Percentiles rank a stretch among this genome's conserved stretches.
Conservation (phyloP, 2,797 vertebrate genomes). For the Trachops cirrhosus region DNA sequence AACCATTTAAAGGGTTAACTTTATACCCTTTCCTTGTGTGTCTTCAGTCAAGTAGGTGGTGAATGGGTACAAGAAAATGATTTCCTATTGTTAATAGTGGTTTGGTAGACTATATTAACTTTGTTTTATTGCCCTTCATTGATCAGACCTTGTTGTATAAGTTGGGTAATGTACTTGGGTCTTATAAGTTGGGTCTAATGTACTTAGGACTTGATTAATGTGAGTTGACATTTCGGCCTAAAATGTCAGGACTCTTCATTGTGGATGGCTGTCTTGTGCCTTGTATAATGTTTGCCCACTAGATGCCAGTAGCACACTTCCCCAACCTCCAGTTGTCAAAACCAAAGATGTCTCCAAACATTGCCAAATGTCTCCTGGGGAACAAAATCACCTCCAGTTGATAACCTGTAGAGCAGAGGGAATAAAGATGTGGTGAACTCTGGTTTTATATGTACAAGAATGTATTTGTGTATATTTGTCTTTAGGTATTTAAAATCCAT, state of each 20-base stretch:
- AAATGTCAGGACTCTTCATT: background rate
- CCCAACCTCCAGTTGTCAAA: background rate
- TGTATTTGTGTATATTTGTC: background rate
- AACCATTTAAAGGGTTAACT: background rate
- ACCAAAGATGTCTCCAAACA: background rate
- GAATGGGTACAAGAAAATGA: background rate
- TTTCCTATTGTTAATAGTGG: background rate
- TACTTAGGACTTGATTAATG: background rate
- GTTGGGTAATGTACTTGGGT: background rate
- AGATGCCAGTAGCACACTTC: background rate
- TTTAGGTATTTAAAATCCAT: constrained; percentile 18
- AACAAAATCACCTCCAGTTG: background rate
- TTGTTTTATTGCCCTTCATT: background rate
- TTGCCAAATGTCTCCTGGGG: background rate
- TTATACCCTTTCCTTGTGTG: background rate
- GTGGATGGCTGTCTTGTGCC: background rate
- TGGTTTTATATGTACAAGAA: background rate
- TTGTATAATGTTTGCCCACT: background rate
- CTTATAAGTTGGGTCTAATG: too few species aligned
- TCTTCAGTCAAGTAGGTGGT: background rate
- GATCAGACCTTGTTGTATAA: background rate
- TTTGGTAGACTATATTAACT: background rate
- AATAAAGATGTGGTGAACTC: background rate
- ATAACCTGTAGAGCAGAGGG: background rate
- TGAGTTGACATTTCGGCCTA: background rate